Conservation (phyloP, 2,888 invertebrate genomes). For the Mycalesis mineus region DNA sequence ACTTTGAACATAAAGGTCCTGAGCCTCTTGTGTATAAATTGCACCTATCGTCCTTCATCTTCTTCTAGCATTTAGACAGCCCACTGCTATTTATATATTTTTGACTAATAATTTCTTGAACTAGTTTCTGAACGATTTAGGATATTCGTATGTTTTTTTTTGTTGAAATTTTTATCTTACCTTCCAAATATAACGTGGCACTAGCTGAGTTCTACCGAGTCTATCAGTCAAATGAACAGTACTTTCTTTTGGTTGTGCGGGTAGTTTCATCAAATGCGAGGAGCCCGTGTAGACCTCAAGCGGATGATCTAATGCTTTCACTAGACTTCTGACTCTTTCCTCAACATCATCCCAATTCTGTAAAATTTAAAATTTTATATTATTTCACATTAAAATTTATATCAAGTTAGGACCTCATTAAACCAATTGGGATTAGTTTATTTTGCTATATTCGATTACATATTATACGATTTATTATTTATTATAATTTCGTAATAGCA, state of each 20-base stretch:
- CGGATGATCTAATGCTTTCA: constrained; percentile 27
- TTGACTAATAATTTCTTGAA: too few relatives aligned
- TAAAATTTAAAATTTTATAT: constrained; percentile 7
- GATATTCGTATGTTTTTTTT: not conserved
- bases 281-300: constrained; percentile 45
- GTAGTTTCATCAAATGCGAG: constrained; percentile 27
- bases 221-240: constrained; percentile 14
- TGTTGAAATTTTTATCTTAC: constrained; percentile 30
- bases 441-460: too few relatives aligned
- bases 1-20: too few relatives aligned
- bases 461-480: too few relatives aligned
- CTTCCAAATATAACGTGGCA: constrained; percentile 54
- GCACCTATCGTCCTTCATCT: too few relatives aligned
- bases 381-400: not conserved
- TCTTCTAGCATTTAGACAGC: too few relatives aligned
- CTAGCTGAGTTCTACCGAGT: constrained; percentile 26
- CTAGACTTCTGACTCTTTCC: constrained; percentile 39
- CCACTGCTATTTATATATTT: too few relatives aligned
- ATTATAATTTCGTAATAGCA: too few relatives aligned
- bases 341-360: constrained; percentile 55
- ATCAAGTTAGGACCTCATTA: too few relatives aligned
- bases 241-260: constrained; percentile 5
- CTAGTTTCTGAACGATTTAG: too few relatives aligned
- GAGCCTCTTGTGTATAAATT: too few relatives aligned
- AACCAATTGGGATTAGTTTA: too few relatives aligned